A percentile compares a stretch with the other conserved stretches of the same genome.
Conservation (phyloP, 1,140 invertebrate genomes). For the Belonocnema kinseyi region DNA sequence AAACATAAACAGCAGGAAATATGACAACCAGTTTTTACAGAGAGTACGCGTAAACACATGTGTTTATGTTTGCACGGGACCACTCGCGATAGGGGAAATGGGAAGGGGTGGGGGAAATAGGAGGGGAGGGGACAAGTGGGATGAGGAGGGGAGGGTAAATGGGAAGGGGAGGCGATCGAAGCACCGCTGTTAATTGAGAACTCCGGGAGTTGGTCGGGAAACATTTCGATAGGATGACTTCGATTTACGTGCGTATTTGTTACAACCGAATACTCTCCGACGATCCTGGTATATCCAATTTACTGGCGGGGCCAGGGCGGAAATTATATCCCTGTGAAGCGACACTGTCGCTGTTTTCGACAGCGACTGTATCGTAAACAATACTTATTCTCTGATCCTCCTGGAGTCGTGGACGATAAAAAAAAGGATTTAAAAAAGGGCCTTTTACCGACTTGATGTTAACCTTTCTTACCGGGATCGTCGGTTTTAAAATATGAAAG, state of each 20-base stretch:
- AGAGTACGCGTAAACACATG: slow-evolving; percentile 62
- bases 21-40: slow-evolving; percentile 53
- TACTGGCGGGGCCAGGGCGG: not conserved
- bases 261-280: not conserved
- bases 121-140: slow-evolving; percentile 40
- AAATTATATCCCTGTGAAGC: not conserved
- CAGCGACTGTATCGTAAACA: slow-evolving; percentile 4
- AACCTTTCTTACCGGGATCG: not conserved
- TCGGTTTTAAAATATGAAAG: too few relatives aligned
- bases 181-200: slow-evolving; percentile 59
- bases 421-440: too few relatives aligned
- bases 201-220: slow-evolving; percentile 34
- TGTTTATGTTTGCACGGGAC: slow-evolving; percentile 60
- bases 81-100: slow-evolving; percentile 42
- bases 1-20: slow-evolving; percentile 51
- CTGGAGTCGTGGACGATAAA: not conserved
- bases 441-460: not conserved
- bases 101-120: slow-evolving; percentile 43
- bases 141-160: slow-evolving; percentile 37
- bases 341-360: slow-evolving; percentile 9
- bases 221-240: slow-evolving; percentile 34
- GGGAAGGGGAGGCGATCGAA: slow-evolving; percentile 42
- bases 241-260: slow-evolving; percentile 41
- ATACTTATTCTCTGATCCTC: slow-evolving; percentile 4
- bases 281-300: not conserved